These are phyloP conservation scores for Sternotherus odoratus DNA, from an alignment of 2,797 vertebrate genomes.

Conservation along the genomic window DNA sequence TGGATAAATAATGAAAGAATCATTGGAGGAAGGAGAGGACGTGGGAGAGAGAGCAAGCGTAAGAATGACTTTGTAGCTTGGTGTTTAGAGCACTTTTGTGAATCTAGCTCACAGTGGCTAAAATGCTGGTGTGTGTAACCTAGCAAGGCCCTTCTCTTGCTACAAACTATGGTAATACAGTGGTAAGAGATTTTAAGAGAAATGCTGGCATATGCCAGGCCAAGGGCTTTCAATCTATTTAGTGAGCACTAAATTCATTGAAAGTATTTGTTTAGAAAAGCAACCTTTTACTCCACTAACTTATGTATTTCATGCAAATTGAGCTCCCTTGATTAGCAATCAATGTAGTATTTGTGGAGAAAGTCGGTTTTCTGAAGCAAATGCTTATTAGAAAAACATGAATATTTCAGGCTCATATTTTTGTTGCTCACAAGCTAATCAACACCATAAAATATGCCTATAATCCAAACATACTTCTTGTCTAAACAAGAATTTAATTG, in stretches of 20 bases:
- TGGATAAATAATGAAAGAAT: background rate
- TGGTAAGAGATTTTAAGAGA: background rate
- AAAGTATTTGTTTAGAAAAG: background rate
- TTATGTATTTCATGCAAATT: background rate
- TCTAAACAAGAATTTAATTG: background rate
- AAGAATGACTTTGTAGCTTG: background rate
- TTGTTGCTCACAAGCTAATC: background rate
- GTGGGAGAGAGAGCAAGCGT: background rate
- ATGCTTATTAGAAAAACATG: background rate
- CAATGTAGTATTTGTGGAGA: background rate
- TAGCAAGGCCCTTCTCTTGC: background rate
- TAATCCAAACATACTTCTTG: background rate
- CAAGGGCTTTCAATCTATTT: background rate
- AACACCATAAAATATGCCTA: background rate
- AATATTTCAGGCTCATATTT: too few species aligned
- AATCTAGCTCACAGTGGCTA: background rate
- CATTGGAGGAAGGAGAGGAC: fast-evolving
- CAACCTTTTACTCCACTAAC: background rate
- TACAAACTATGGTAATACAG: background rate
- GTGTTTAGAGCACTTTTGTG: background rate
- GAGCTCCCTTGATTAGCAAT: background rate
- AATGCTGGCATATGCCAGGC: background rate
- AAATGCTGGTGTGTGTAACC: background rate
- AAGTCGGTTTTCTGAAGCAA: background rate
- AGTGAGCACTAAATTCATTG: background rate